A percentile compares a stretch with the other conserved stretches of the same genome.
Evolutionary conservation across 2,888 invertebrate species (phyloP).

Genomic region (Nezara viridula): DNA sequence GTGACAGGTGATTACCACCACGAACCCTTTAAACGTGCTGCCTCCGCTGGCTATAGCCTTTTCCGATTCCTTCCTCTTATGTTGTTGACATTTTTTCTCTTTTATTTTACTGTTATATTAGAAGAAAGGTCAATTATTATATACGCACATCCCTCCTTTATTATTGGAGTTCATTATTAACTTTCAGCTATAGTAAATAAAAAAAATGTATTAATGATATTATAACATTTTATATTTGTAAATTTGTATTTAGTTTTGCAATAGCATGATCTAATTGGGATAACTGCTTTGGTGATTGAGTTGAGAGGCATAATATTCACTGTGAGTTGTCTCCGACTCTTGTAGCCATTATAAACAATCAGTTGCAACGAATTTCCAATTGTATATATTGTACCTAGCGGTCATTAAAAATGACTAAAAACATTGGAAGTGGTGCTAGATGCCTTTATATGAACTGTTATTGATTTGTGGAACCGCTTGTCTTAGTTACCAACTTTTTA

Average conservation of each 20-base stretch:
- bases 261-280: neutral
- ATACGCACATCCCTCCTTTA: neutral
- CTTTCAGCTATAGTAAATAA: neutral
- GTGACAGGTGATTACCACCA: conserved; percentile 65
- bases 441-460: conserved; percentile 33
- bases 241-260: neutral
- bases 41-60: conserved; percentile 51
- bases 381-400: neutral
- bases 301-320: neutral
- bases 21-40: conserved; percentile 34
- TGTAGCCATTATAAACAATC: neutral
- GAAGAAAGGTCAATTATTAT: conserved; percentile 10
- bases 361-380: neutral
- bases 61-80: conserved; percentile 50
- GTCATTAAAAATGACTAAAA: neutral
- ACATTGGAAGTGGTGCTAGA: neutral
- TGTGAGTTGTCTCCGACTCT: no score
- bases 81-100: neutral
- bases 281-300: neutral
- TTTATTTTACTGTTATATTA: neutral
- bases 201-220: neutral
- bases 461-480: neutral
- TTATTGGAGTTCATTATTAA: neutral
- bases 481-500: conserved; percentile 1
- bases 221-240: neutral